phyloP scores from a whole-genome alignment of 2,888 invertebrate genomes.

The Eupithecia centaureata region DNA sequence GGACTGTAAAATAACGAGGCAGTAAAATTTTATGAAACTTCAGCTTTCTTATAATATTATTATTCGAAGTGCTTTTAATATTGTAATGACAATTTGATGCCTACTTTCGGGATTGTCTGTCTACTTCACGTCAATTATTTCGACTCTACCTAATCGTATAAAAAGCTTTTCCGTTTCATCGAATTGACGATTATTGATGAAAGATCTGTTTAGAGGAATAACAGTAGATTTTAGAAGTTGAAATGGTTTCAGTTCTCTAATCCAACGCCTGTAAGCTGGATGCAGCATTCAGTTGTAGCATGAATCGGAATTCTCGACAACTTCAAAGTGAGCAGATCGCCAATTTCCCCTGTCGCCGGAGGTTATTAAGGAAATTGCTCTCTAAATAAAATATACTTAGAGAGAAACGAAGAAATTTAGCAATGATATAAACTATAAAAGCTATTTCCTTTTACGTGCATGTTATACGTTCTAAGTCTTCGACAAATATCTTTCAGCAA shows the following conservation, averaged over 20 bases:
- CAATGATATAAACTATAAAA: slow-evolving; percentile 27
- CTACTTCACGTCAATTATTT: background rate
- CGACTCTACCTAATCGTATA: background rate
- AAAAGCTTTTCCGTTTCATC: background rate
- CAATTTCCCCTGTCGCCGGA: slow-evolving; percentile 65
- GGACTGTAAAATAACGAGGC: slow-evolving; percentile 5
- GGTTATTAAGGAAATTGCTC: slow-evolving; percentile 68
- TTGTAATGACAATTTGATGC: background rate
- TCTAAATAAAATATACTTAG: slow-evolving; percentile 60
- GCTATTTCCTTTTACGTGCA: background rate
- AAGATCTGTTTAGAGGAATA: background rate
- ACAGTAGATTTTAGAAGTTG: background rate
- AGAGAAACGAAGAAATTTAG: slow-evolving; percentile 51
- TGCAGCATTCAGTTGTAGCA: slow-evolving; percentile 29
- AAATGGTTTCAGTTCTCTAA: background rate
- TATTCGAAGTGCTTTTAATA: background rate
- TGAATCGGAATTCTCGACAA: slow-evolving; percentile 53
- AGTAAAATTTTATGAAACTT: slow-evolving; percentile 8
- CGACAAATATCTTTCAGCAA: background rate
- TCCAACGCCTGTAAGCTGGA: background rate
- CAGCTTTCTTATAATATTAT: slow-evolving; percentile 10
- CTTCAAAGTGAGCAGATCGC: slow-evolving; percentile 60
- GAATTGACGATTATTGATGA: background rate
- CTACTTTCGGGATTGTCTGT: background rate
- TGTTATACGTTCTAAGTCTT: background rate